Base-by-base conservation (phyloP, 1,140 invertebrate species). In the Nasonia vitripennis region DNA sequence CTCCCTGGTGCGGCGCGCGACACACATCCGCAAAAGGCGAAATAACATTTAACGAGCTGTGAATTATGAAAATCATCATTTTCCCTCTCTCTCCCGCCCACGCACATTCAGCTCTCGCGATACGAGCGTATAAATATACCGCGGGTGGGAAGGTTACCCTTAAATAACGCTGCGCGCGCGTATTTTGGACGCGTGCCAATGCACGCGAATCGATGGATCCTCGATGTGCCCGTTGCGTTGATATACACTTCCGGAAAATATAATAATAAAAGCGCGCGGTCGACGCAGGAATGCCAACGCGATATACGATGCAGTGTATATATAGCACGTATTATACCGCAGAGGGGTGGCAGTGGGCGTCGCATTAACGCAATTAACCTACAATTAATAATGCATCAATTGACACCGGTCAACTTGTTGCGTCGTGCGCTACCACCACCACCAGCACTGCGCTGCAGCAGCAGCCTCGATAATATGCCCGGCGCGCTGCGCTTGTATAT, bases 311-410 rank as follows among this genome's bases (percentile, higher is more conserved):
- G 14, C 10, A 27, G 1, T 45, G n/a, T n/a, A n/a, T 62, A 62
- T 62, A 62, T 62, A 62, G 27, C 7, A 5, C 4, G 20, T 62
- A 62, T 27, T 12, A 17, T 51, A 51, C 2, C n/a, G 55, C 5
- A 11, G 82, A 81, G 71, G 87, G 74, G 88, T 81, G 83, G 89
- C 83, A 78, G 87, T 88, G 86, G 89, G 85, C 82, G 89, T 87
- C 90, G 89, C 90, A 93, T 93, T 93, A 93, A 93, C 90, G 90
- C 91, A 91, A 93, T 93, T 93, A 93, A 93, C 92, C 90, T 89
- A 89, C 91, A 91, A 93, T 92, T 93, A 93, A 93, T 93, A 93
- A 93, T 91, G 89, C 91, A 92, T 92, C 92, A 93, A 93, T 93
- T 93, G 92, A 92, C 90, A 92, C 89, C 89, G 91, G 90, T 91